Evolutionary conservation across 2,888 invertebrate species (phyloP).

Genomic region (Drosophila infuscata): DNA sequence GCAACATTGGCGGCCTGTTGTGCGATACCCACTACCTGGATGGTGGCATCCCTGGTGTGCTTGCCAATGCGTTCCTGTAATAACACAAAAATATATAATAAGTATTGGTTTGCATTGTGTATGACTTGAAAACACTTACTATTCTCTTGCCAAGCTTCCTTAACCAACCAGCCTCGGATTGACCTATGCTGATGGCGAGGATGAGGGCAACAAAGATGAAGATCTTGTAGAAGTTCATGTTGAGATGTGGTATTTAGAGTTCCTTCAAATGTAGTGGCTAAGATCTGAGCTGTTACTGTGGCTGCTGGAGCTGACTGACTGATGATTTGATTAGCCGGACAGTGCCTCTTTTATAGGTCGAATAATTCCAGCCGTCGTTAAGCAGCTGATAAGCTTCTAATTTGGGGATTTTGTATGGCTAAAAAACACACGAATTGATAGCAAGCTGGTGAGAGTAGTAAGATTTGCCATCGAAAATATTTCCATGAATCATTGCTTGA

Average conservation of each 20-base stretch:
- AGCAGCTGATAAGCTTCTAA: slow-evolving; percentile 1
- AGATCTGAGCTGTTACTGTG: slow-evolving; percentile 1
- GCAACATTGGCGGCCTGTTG: slow-evolving; percentile 80
- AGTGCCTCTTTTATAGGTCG: slow-evolving; percentile 22
- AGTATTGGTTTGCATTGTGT: background rate
- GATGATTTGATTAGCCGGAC: slow-evolving; percentile 20
- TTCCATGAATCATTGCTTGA: background rate
- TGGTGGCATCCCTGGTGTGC: slow-evolving; percentile 79
- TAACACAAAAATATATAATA: background rate
- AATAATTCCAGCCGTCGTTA: background rate
- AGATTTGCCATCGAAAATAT: background rate
- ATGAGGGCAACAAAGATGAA: slow-evolving; percentile 72
- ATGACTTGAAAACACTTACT: slow-evolving; percentile 54
- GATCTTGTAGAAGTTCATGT: slow-evolving; percentile 70
- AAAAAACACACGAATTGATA: slow-evolving; percentile 22
- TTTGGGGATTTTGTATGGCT: slow-evolving; percentile 27
- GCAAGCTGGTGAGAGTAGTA: background rate
- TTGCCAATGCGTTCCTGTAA: slow-evolving; percentile 76
- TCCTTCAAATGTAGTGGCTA: background rate
- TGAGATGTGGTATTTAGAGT: background rate
- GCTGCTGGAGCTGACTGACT: slow-evolving; percentile 15
- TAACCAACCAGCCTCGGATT: slow-evolving; percentile 75
- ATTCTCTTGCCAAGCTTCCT: slow-evolving; percentile 76
- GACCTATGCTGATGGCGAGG: slow-evolving; percentile 68
- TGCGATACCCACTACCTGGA: slow-evolving; percentile 73